Evolutionary conservation across 2,113 vertebrate species (phyloP), one percentile per base, ranked within the genome.

Genomic region (Corythoichthys intestinalis): DNA sequence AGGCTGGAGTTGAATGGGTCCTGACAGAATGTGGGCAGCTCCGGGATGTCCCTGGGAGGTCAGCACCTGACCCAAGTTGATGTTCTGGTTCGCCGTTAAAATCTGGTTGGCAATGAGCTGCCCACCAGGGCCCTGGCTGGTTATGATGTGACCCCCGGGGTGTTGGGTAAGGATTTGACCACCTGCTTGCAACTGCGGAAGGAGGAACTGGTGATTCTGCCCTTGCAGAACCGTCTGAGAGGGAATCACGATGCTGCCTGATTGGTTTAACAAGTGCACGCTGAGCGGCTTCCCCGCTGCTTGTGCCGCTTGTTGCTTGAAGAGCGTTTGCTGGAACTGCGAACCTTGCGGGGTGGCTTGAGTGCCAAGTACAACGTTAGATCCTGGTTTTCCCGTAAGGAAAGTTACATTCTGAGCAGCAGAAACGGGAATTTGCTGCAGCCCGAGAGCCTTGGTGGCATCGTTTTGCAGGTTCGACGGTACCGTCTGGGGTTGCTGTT

Each of bases 221-320:
- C 94, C 92, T 80, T 94, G 94, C 0, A 95, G 89, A 61, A 96
- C 91, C 12, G 94, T 93, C 79, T 96, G 96, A 1, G 95, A 96
- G 0, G 96, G 96, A 83, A 98, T 95, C 76, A 98, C 95, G 9
- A 98, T 96, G 89, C 95, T 98, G 87, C 94, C 93, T 56, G 91
- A 90, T 76, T 97, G 96, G 76, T 98, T 98, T 14, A 98, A 79
- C 34, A 99, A 77, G 67, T 99, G 96, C 8, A 98, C 92, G 12
- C 96, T 98, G 77, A 98, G 94, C 61, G 95, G 91, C 15, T 98
- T 98, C 80, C 93, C 94, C 4, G 96, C 86, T 9, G 90, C 68
- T 4, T 92, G 92, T 0, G 92, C 89, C 1, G 89, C 89, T 0
- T 93, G 93, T 0, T 91, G 93, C 65, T 93, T 94, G 87, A 93